Evolutionary conservation across 1,140 invertebrate genomes (phyloP), one percentile per base, ranked within the genome.

Genomic region (Periplaneta americana): DNA sequence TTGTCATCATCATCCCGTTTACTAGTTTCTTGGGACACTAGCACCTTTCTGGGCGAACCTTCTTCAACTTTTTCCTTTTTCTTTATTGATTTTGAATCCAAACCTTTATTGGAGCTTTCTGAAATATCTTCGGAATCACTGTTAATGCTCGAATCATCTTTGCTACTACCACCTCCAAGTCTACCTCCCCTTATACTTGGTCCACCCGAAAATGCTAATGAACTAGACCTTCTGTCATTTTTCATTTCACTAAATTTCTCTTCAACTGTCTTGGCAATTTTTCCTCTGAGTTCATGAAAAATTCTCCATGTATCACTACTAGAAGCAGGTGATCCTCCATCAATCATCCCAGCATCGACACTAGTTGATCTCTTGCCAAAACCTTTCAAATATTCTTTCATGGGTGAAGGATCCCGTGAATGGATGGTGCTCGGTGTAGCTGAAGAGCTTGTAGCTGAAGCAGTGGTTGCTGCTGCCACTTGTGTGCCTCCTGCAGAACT

Each of bases 241-340:
- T 92, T 92, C n/a, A 91, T 91, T 83, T 92, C 91, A 0, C 88
- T 90, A 8, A 92, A 83, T 85, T 92, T 92, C 34, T 91, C 91
- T 84, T 92, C 91, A 31, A 92, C 91, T n/a, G 90, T 92, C 84
- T 92, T 92, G n/a, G 91, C 91, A 77, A 92, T 91, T 86, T 92
- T 91, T 13, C 91, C 88, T 86, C 87, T 82, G n/a, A 87, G 82
- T 57, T 85, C 85, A 74, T 81, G 39, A 15, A 84, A 84, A 76
- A 83, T 74, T 32, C 80, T 74, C 82, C 81, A 83, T 18, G 82
- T 80, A 74, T 83, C 80, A 74, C 81, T 78, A 18, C 48, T 36
- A 37, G 74, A 83, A 18, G 74, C 17, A 57, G 35, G 75, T 79
- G 37, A 84, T 81, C 36, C 83, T 28, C 74, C 83, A 33, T 82